Conservation (phyloP, 2,113 vertebrate species). For the Neolamprologus cancellatus region DNA sequence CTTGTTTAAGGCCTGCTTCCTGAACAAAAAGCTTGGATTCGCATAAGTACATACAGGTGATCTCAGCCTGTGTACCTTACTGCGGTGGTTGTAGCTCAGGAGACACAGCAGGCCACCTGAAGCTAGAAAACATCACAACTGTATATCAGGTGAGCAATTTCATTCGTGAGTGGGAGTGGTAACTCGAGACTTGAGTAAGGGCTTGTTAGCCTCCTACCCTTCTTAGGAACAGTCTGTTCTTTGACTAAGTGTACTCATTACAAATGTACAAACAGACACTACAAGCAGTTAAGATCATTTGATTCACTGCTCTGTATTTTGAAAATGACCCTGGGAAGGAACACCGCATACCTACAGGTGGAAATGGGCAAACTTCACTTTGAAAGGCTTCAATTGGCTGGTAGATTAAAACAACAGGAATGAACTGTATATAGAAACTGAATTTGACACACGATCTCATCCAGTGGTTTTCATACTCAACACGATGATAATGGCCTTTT, state of each 20-base stretch:
- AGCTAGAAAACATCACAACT: neutral
- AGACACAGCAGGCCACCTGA: neutral
- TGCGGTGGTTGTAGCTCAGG: neutral
- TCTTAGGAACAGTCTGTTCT: neutral
- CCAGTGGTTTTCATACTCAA: neutral
- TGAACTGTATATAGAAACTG: neutral
- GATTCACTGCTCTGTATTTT: neutral
- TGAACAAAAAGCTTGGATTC: neutral
- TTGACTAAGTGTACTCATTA: neutral
- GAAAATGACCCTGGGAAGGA: neutral
- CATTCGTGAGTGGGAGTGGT: neutral
- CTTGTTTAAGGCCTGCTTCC: neutral
- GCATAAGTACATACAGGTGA: neutral
- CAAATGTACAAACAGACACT: neutral
- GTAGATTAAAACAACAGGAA: neutral
- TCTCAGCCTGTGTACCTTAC: neutral
- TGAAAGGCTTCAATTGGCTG: neutral
- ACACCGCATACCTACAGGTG: neutral
- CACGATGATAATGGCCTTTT: neutral
- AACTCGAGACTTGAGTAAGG: neutral
- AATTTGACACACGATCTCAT: neutral
- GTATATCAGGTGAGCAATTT: neutral
- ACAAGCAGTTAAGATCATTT: neutral
- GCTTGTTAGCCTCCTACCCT: neutral
- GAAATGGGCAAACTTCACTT: neutral